These are phyloP conservation scores for Tetragnatha versicolor DNA, from an alignment of 1,140 invertebrate species.

Conservation along the genomic window DNA sequence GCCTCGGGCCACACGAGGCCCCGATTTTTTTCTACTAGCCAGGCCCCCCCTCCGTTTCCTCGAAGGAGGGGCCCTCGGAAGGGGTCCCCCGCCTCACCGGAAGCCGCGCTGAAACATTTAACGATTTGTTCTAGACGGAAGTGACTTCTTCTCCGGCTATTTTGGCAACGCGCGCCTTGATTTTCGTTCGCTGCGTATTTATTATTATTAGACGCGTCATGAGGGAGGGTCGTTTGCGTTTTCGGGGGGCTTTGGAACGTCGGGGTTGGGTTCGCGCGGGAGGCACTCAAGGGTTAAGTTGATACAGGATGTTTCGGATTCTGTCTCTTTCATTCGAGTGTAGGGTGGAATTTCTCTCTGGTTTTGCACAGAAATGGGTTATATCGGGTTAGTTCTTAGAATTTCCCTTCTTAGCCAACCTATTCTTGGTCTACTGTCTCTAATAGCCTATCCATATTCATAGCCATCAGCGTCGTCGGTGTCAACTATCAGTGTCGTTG, in stretches of 20 bases:
- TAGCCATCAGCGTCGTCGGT: no score
- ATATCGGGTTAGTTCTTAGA: neutral
- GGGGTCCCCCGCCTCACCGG: constrained; percentile 32
- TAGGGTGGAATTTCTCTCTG: neutral
- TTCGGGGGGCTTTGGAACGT: no score
- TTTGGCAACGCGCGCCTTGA: constrained; percentile 17
- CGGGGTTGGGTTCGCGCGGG: no score
- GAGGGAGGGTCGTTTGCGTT: no score
- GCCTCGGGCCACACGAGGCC: no score
- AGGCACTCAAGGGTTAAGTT: neutral
- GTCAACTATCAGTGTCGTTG: no score
- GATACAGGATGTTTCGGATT: neutral
- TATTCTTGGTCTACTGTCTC: neutral
- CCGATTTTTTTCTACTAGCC: neutral
- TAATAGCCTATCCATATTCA: no score
- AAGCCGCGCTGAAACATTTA: constrained; percentile 52
- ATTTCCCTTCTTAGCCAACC: neutral
- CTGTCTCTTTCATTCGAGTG: neutral
- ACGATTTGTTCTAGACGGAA: constrained; percentile 55
- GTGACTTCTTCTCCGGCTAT: constrained; percentile 46
- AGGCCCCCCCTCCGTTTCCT: neutral
- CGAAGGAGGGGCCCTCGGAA: constrained; percentile 25
- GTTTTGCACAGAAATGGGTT: neutral
- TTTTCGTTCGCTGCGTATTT: constrained; percentile 24
- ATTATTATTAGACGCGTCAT: constrained; percentile 32